Conservation (phyloP, 2,113 vertebrate species). For the Pygathrix nemaeus region DNA sequence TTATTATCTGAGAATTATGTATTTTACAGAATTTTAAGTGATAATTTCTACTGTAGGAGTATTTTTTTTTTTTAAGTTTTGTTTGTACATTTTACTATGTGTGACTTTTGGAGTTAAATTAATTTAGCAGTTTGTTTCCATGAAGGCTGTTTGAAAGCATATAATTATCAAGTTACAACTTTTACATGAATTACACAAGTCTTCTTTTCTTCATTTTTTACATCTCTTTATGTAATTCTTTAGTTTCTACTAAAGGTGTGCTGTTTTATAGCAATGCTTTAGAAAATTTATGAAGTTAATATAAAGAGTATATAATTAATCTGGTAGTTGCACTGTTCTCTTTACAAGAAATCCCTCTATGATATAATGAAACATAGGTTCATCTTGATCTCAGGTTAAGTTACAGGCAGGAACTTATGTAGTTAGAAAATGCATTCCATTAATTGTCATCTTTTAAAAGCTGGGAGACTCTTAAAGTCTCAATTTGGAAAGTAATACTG, state of each 20-base stretch:
- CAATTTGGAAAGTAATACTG: neutral
- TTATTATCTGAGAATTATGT: neutral
- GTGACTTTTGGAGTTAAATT: slow-evolving; percentile 36
- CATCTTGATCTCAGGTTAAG: neutral
- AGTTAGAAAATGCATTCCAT: neutral
- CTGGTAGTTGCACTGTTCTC: neutral
- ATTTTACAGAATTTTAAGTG: neutral
- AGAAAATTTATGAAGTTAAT: neutral
- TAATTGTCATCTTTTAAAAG: slow-evolving; percentile 7
- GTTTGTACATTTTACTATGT: slow-evolving; percentile 50
- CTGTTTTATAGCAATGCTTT: slow-evolving; percentile 14
- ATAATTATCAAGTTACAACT: slow-evolving; percentile 32
- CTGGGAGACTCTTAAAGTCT: neutral
- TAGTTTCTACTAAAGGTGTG: slow-evolving; percentile 11
- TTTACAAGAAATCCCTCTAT: neutral
- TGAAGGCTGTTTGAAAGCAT: neutral
- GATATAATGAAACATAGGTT: neutral
- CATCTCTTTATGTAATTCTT: neutral
- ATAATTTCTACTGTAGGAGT: neutral
- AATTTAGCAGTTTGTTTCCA: slow-evolving; percentile 1
- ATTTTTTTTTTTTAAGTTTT: neutral
- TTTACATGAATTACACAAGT: neutral
- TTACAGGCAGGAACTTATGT: neutral
- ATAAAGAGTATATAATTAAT: neutral
- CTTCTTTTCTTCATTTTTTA: neutral